Evolutionary conservation across 2,888 invertebrate genomes (phyloP).

Genomic region (Dryadula phaetusa): DNA sequence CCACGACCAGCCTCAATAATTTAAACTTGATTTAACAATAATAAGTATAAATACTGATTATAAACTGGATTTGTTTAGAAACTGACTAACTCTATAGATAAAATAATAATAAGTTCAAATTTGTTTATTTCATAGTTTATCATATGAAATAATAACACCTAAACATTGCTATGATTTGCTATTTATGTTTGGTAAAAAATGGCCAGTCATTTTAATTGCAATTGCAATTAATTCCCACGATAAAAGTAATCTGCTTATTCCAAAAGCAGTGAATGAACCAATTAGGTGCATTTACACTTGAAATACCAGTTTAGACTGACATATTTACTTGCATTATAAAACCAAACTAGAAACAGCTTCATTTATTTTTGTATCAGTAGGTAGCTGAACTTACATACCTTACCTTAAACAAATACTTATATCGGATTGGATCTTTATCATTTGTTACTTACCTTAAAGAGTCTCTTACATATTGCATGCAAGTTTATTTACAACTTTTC

Average conservation of each 20-base stretch:
- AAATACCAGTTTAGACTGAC: conserved; percentile 35
- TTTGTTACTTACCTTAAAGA: background rate
- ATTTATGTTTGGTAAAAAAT: background rate
- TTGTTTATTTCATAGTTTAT: background rate
- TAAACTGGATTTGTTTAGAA: too few species aligned
- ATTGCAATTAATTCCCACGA: conserved; percentile 28
- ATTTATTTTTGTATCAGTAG: conserved; percentile 4
- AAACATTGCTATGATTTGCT: background rate
- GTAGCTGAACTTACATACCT: background rate
- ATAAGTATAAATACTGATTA: too few species aligned
- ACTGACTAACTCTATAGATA: too few species aligned
- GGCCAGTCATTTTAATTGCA: background rate
- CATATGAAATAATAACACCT: background rate
- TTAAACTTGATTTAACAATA: too few species aligned
- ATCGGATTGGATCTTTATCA: background rate
- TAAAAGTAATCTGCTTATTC: conserved; percentile 25
- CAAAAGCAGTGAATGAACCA: conserved; percentile 31
- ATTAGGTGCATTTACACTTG: conserved; percentile 27
- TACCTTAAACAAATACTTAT: conserved; percentile 18
- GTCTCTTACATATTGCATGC: too few species aligned
- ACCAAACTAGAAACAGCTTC: background rate
- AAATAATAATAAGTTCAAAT: too few species aligned
- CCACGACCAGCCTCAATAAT: too few species aligned
- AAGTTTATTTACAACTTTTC: too few species aligned
- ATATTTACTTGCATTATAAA: conserved; percentile 17